Conservation (phyloP, 2,888 invertebrate genomes). For the Marasmarcha lunaedactyla region DNA sequence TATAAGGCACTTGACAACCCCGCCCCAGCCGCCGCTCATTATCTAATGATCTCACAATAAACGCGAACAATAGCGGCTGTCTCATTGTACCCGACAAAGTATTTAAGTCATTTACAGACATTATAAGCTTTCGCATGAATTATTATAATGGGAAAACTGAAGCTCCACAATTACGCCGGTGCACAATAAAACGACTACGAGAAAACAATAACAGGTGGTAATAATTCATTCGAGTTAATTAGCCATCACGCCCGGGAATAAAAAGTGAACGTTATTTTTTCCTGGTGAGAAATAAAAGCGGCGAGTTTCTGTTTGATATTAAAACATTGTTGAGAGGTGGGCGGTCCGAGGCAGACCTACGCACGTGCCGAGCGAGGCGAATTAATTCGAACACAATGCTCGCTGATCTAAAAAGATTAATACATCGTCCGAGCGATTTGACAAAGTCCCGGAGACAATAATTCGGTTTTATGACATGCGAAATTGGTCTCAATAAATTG, state of each 20-base stretch:
- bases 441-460: conserved; percentile 28
- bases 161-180: background rate
- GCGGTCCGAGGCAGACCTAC: no score
- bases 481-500: conserved; percentile 59
- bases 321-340: no score
- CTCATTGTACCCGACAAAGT: background rate
- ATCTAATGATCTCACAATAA: conserved; percentile 1
- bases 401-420: conserved; percentile 19
- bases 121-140: conserved; percentile 1
- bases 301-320: background rate
- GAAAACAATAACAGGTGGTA: conserved; percentile 1
- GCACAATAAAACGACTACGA: background rate
- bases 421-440: conserved; percentile 23
- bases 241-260: background rate
- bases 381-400: conserved; percentile 13
- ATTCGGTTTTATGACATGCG: conserved; percentile 67
- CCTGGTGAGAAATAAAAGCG: background rate
- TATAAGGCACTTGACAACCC: background rate
- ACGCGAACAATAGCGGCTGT: conserved; percentile 1
- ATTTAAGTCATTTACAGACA: background rate
- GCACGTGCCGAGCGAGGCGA: conserved; percentile 20
- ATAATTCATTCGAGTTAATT: conserved; percentile 1
- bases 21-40: background rate
- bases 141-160: conserved; percentile 1
- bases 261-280: background rate